Evolutionary conservation across 2,888 invertebrate genomes (phyloP), one percentile per base, ranked within the genome.

Genomic region (Rhaphigaster nebulosa): DNA sequence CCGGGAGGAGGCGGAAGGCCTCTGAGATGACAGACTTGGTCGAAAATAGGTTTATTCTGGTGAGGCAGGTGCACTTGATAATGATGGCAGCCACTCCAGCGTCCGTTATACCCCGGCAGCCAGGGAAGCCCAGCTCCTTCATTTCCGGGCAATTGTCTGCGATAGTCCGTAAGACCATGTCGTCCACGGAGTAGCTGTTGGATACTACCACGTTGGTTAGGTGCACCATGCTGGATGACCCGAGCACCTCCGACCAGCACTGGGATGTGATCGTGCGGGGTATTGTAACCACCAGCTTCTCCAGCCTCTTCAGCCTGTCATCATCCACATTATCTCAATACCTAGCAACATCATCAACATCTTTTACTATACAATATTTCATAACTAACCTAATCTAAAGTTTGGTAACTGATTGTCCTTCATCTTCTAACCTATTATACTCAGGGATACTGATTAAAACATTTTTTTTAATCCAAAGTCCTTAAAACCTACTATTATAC

Each of bases 151-250:
- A 89, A 38, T 91, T 76, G 26, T 87, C 34, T 0, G 90, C 89
- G 13, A 92, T 91, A 45, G 87, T 84, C 26, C 45, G 34, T 0
- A 91, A 52, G 65, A 91, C 90, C 60, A 52, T 70, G 87, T 92
- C 91, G 56, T 92, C 91, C 8, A 91, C 76, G 3, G 91, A 60
- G 34, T 84, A 91, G 70, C 91, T 92, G 88, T 91, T 91, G 91
- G 90, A 90, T n/a, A 92, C 84, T 10, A 88, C 91, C 10, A 92
- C 56, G 38, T 26, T 34, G 80, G 65, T 56, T 0, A 92, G 87
- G 84, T 50, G 18, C 0, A 88, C 34, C 70, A 90, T 60, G 80
- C 41, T 87, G 8, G 87, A 41, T 0, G 38, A 38, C 20, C 89
- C 76, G 26, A 91, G 88, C 23, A 92, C 88, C 45, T 84, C 84